These are phyloP conservation scores for Nixonia krombeini DNA, from an alignment of 1,140 invertebrate genomes.

Conservation along the genomic window DNA sequence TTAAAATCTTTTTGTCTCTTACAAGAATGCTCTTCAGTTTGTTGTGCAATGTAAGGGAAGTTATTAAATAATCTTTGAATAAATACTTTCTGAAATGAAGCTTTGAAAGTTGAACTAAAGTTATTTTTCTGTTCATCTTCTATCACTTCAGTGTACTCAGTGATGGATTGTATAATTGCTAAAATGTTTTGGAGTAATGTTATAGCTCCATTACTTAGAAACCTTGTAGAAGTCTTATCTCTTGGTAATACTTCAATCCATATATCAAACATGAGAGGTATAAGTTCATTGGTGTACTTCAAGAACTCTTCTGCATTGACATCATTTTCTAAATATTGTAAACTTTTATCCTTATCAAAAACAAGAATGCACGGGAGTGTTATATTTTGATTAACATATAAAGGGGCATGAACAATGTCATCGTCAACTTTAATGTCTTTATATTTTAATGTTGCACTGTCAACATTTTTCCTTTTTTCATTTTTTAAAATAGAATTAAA, in stretches of 20 bases:
- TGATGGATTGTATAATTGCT: slow-evolving; percentile 73
- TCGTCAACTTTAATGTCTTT: slow-evolving; percentile 27
- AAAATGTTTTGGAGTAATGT: slow-evolving; percentile 73
- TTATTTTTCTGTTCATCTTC: slow-evolving; percentile 50
- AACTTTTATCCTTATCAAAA: slow-evolving; percentile 29
- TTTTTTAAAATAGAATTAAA: slow-evolving; percentile 67
- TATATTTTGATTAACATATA: slow-evolving; percentile 37
- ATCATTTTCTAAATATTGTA: slow-evolving; percentile 21
- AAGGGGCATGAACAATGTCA: slow-evolving; percentile 34
- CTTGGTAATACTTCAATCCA: slow-evolving; percentile 80
- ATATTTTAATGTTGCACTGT: background rate
- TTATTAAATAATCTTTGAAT: slow-evolving; percentile 69
- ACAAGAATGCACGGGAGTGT: slow-evolving; percentile 42
- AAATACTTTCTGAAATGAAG: slow-evolving; percentile 71
- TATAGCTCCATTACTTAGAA: slow-evolving; percentile 69
- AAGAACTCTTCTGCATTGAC: slow-evolving; percentile 45
- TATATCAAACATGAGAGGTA: slow-evolving; percentile 81
- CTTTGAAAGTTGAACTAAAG: slow-evolving; percentile 68
- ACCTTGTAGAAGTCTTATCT: slow-evolving; percentile 44
- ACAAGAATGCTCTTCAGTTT: background rate
- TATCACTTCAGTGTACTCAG: slow-evolving; percentile 69
- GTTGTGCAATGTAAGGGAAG: slow-evolving; percentile 71
- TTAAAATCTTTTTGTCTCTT: slow-evolving; percentile 55
- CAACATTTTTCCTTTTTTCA: slow-evolving; percentile 21
- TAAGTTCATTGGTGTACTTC: slow-evolving; percentile 75